Evolutionary conservation across 2,888 invertebrate genomes (phyloP), one percentile per base, ranked within the genome.

Genomic region (Drosophila phalerata): DNA sequence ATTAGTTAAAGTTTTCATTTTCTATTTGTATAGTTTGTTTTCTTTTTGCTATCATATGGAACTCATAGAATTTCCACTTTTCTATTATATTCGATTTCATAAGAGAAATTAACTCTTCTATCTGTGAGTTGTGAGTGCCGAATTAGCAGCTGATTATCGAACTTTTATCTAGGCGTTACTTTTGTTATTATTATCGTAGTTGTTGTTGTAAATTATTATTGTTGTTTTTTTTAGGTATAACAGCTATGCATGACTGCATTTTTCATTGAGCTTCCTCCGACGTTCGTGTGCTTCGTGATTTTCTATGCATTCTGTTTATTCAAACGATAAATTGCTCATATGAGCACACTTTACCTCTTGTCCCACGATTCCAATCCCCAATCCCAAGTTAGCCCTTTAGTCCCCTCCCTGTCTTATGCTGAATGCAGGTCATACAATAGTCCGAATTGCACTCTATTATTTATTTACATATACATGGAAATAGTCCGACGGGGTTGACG

Each of bases 281-380:
- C 5, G n/a, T 43, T 37, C 42, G 61, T 37, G 30, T 15, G 25
- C 25, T 65, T 32, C 69, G 48, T 63, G 60, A 49, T 66, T 47
- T 47, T 22, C 61, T 32, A 63, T 47, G 28, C 70, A 75, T 77
- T 67, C 62, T 56, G 15, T 56, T 48, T 25, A 25, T 47, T 30
- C 57, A 57, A 48, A 57, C 32, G 22, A 40, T 63, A 32, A 56
- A 75, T 70, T 62, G 30, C 45, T 57, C 60, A 64, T 58, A 38
- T 40, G 52, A 22, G 25, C 32, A 32, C 32, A 32, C 13, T 5
- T 38, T 38, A n/a, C 15, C 37, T n/a, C 37, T 38, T 38, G 15
- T 10, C 17, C 40, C 17, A n/a, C 11, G n/a, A 3, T 4, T 22
- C 22, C 22, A 22, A 8, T 10, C 43, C 19, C 10, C 43, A 15